A percentile compares a stretch with the other conserved stretches of the same genome.
phyloP scores from a whole-genome alignment of 64 coral and sea anemone species.

The Acropora tenuis region DNA sequence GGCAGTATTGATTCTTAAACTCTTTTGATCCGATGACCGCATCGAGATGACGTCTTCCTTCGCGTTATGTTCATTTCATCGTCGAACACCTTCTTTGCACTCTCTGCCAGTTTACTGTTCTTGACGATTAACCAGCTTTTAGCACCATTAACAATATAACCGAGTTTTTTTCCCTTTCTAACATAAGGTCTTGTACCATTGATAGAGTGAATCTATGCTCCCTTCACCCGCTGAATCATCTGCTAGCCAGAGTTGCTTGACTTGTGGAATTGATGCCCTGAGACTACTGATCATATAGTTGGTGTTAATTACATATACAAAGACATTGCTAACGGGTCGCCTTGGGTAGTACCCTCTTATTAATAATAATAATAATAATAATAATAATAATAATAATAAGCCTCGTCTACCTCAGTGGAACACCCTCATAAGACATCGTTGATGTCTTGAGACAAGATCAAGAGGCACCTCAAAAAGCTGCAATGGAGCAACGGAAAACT shows the following conservation, averaged over 20 bases:
- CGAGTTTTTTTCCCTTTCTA: conserved; percentile 17
- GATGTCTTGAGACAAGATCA: too few species aligned
- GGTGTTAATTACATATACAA: conserved; percentile 38
- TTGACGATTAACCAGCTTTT: conserved; percentile 35
- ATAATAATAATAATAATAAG: too few species aligned
- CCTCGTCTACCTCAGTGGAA: too few species aligned
- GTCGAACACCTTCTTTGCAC: conserved; percentile 2
- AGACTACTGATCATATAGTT: conserved; percentile 3
- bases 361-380: too few species aligned
- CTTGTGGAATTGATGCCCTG: neutral
- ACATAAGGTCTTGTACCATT: conserved; percentile 24
- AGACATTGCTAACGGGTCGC: conserved; percentile 43
- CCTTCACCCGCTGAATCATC: conserved; percentile 35
- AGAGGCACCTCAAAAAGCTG: too few species aligned
- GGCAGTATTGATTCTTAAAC: conserved; percentile 63
- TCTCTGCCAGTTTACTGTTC: conserved; percentile 4
- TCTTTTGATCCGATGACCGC: conserved; percentile 67
- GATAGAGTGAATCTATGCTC: conserved; percentile 24
- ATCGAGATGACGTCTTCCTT: conserved; percentile 50
- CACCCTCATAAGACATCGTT: too few species aligned
- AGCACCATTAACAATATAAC: conserved; percentile 19
- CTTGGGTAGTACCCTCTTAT: conserved; percentile 47
- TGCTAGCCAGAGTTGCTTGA: conserved; percentile 32
- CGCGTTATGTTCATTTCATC: conserved; percentile 53
- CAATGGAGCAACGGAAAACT: too few species aligned